Evolutionary conservation across 2,888 invertebrate genomes (phyloP).

Genomic region (Dynastes hyllus): DNA sequence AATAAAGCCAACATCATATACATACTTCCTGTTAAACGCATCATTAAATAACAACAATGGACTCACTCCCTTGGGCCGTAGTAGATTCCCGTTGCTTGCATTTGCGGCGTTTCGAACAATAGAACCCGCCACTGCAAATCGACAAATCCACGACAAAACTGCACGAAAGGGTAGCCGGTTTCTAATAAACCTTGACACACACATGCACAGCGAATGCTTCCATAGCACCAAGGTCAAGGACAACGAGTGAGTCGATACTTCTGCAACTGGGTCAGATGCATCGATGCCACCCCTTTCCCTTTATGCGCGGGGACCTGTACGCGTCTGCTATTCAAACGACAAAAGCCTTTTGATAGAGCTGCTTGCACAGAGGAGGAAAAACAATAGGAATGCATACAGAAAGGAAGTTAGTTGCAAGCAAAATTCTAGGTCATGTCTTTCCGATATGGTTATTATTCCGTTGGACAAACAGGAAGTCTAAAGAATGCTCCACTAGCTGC

Average conservation of each 20-base stretch:
- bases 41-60: conserved; percentile 33
- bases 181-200: conserved; percentile 53
- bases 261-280: conserved; percentile 54
- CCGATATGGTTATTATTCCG: conserved; percentile 14
- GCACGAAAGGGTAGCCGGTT: conserved; percentile 49
- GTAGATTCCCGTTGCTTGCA: conserved; percentile 35
- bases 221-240: conserved; percentile 54
- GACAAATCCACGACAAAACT: conserved; percentile 47
- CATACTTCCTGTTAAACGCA: conserved; percentile 26
- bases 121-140: conserved; percentile 23
- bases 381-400: conserved; percentile 1
- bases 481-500: conserved; percentile 1
- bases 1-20: conserved; percentile 6
- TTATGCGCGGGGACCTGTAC: conserved; percentile 29
- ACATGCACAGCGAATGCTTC: conserved; percentile 38
- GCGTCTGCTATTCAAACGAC: conserved; percentile 35
- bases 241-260: conserved; percentile 53
- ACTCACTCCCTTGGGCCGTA: neutral
- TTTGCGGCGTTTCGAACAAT: conserved; percentile 33
- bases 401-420: neutral
- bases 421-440: conserved; percentile 28
- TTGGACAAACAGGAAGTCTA: conserved; percentile 12
- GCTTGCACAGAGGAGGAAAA: neutral
- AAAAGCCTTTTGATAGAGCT: conserved; percentile 31
- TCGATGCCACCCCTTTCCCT: conserved; percentile 42